phyloP scores from a whole-genome alignment of 2,888 invertebrate genomes.

The Leptopilina drosophilae region DNA sequence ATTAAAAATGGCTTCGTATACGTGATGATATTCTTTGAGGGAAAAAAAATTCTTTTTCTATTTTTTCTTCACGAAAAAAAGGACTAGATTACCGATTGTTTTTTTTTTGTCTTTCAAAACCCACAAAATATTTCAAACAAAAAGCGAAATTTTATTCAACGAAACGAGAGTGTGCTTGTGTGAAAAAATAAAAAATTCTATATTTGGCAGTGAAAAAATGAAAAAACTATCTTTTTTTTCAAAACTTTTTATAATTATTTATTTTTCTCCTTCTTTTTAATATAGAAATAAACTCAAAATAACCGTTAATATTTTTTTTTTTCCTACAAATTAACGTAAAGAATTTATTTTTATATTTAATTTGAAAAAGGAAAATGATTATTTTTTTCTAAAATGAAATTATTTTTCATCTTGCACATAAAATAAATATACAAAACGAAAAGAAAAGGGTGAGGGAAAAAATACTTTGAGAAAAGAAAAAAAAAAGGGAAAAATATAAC shows the following conservation, averaged over 20 bases:
- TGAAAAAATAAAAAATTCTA: neutral
- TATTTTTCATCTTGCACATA: no score
- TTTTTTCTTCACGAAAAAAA: neutral
- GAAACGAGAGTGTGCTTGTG: neutral
- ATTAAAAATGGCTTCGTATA: neutral
- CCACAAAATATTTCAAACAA: slow-evolving; percentile 37
- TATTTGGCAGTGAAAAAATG: slow-evolving; percentile 8
- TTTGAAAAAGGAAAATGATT: no score
- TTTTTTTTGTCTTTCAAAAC: slow-evolving; percentile 14
- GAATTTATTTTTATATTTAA: no score
- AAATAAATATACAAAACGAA: no score
- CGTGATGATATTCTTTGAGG: neutral
- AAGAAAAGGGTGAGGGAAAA: no score
- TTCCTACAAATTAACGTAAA: no score
- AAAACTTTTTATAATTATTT: neutral
- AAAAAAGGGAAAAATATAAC: no score
- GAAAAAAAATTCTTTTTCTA: neutral
- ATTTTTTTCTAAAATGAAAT: no score
- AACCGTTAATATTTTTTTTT: neutral
- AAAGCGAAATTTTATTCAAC: slow-evolving; percentile 4
- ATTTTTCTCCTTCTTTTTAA: no score
- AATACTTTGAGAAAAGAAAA: no score
- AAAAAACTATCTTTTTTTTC: neutral
- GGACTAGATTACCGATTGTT: slow-evolving; percentile 29
- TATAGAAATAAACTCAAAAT: neutral